Base-by-base conservation (phyloP, 1,140 invertebrate species). In the Cotesia chilonis region DNA sequence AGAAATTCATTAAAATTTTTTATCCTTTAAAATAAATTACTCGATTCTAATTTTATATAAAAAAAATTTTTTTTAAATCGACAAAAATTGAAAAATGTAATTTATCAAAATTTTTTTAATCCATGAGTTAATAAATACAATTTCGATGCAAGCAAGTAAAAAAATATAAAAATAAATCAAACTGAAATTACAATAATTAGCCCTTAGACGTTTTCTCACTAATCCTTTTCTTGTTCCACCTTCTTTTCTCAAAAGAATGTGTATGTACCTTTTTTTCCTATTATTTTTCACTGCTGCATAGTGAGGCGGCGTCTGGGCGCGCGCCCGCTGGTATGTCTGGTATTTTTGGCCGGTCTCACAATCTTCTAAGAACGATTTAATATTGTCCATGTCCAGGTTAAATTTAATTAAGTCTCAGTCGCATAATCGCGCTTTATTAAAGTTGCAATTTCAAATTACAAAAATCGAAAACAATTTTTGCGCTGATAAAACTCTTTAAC, bases 291-390 rank as follows among this genome's bases (percentile, higher is more conserved):
- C 80, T 79, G 77, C 77, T 76, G 76, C 77, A 77, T 80, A 80
- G 77, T 60, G 80, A 80, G 83, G 80, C 83, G 82, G 84, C 83
- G 84, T 85, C 83, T 85, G 83, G 81, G 80, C 84, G 85, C 83
- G 82, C 84, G 84, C 84, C 84, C 80, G 78, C 77, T 82, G 85
- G 85, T 83, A 87, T 86, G 82, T 80, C 83, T 82, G 85, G 85
- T 74, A 87, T 87, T 85, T 83, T 83, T 79, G 78, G 72, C 76
- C 76, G 71, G 72, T 57, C 71, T 66, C 59, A 70, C 65, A 68
- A 68, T 5, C 17, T 41, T 7, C 10, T 10, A 47, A 4, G 14
- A 41, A 51, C 52, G 64, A 72, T 72, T 67, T 60, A 67, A 67
- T 66, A 67, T 72, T 72, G 70, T 72, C 70, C 70, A 72, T 51